phyloP scores from a whole-genome alignment of 2,888 invertebrate genomes.

The Neoascia interrupta region DNA sequence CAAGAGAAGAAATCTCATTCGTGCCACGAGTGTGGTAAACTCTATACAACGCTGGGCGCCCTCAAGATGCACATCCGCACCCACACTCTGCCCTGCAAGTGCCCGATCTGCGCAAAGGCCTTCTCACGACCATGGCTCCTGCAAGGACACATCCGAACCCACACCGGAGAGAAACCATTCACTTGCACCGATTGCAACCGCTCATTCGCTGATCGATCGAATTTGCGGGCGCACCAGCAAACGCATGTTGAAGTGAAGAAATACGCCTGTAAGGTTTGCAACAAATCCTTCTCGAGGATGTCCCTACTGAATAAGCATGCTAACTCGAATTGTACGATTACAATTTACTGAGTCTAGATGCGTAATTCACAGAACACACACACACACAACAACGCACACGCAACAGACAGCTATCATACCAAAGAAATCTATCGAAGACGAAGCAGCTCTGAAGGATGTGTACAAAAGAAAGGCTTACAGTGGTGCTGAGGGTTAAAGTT shows the following conservation, averaged over 20 bases:
- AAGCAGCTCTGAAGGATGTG: background rate
- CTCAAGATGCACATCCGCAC: conserved; percentile 79
- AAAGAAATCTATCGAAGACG: conserved; percentile 37
- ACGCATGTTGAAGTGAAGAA: conserved; percentile 79
- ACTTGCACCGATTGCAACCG: conserved; percentile 78
- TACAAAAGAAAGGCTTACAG: conserved; percentile 6
- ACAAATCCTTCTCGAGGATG: conserved; percentile 79
- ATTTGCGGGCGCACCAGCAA: conserved; percentile 78
- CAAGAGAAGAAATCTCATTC: conserved; percentile 88
- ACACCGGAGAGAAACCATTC: conserved; percentile 79
- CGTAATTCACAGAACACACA: background rate
- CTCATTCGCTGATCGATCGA: conserved; percentile 79
- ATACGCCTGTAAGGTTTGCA: conserved; percentile 77
- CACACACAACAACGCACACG: background rate
- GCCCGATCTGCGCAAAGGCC: conserved; percentile 78
- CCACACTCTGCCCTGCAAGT: conserved; percentile 79
- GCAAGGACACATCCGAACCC: conserved; percentile 79
- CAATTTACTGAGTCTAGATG: conserved; percentile 74
- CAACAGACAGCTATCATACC: conserved; percentile 55
- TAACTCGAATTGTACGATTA: conserved; percentile 77
- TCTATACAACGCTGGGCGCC: conserved; percentile 78
- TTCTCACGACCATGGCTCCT: conserved; percentile 79
- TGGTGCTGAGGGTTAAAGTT: conserved; percentile 34
- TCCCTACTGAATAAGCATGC: conserved; percentile 78
- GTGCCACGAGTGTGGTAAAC: conserved; percentile 78